Percentiles rank a stretch among this genome's conserved stretches.
Conservation (phyloP, 1,140 invertebrate species). For the Manduca sexta region DNA sequence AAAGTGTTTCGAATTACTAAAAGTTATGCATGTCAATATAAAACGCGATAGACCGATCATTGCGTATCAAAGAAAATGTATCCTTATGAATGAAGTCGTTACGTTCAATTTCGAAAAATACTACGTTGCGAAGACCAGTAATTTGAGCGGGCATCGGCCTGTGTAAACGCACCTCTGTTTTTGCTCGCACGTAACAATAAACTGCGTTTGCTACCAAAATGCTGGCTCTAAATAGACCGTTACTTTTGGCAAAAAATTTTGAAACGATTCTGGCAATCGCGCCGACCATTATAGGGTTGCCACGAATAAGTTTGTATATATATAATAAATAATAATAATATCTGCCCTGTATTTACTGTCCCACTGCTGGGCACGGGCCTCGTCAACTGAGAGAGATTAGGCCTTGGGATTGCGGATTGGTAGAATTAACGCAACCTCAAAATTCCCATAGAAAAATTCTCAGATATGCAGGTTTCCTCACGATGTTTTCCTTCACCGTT, state of each 20-base stretch:
- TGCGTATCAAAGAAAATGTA: neutral
- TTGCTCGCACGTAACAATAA: conserved; percentile 26
- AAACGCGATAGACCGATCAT: neutral
- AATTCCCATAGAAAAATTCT: no score
- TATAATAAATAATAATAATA: no score
- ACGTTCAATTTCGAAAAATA: conserved; percentile 1
- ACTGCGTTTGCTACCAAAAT: conserved; percentile 22
- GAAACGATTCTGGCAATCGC: conserved; percentile 15
- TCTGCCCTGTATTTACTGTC: no score
- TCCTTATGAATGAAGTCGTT: neutral
- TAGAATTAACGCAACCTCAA: no score
- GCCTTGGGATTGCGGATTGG: no score
- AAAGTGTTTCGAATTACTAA: conserved; percentile 7
- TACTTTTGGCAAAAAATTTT: conserved; percentile 28
- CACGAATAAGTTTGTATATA: no score
- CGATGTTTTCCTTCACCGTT: no score
- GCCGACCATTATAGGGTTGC: neutral
- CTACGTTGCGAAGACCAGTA: neutral
- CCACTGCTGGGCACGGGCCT: no score
- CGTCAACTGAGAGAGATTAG: no score
- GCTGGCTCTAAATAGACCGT: conserved; percentile 30
- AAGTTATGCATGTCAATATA: neutral
- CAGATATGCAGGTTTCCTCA: no score
- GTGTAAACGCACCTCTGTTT: conserved; percentile 25
- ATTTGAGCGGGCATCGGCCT: conserved; percentile 22